A percentile compares a stretch with the other conserved stretches of the same genome.
phyloP scores from a whole-genome alignment of 1,140 invertebrate species.

The Temnothorax longispinosus region DNA sequence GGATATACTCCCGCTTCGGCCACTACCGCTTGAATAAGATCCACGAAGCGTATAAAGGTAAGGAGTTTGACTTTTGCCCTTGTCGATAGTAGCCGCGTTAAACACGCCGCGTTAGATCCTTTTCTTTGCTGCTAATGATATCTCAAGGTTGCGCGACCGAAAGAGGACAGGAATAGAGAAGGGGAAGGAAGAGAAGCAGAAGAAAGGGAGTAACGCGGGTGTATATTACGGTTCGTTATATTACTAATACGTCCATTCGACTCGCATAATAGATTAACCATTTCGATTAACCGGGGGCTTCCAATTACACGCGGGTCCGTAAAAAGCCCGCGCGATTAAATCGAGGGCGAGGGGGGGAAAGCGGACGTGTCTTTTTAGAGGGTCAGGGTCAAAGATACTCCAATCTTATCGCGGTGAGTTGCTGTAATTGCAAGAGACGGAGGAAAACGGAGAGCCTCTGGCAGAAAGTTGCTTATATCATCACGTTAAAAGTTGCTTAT shows the following conservation, averaged over 20 bases:
- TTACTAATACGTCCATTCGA: neutral
- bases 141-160: conserved; percentile 18
- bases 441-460: neutral
- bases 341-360: neutral
- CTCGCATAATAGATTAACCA: conserved; percentile 23
- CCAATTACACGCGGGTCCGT: neutral
- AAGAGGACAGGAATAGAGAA: neutral
- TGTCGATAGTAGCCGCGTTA: neutral
- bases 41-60: conserved; percentile 93
- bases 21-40: conserved; percentile 91
- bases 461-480: neutral
- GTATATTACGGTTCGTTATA: conserved; percentile 1
- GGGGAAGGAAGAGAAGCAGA: neutral
- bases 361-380: conserved; percentile 27
- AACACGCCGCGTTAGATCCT: neutral
- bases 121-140: neutral
- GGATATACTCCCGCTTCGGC: conserved; percentile 90
- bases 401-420: conserved; percentile 46
- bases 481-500: conserved; percentile 4
- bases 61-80: conserved; percentile 69
- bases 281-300: neutral
- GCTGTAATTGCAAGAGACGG: conserved; percentile 7
- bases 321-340: neutral
- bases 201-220: neutral
- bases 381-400: conserved; percentile 49